These are phyloP conservation scores for Drosophila lini DNA, from an alignment of 1,140 invertebrate genomes.

Conservation along the genomic window DNA sequence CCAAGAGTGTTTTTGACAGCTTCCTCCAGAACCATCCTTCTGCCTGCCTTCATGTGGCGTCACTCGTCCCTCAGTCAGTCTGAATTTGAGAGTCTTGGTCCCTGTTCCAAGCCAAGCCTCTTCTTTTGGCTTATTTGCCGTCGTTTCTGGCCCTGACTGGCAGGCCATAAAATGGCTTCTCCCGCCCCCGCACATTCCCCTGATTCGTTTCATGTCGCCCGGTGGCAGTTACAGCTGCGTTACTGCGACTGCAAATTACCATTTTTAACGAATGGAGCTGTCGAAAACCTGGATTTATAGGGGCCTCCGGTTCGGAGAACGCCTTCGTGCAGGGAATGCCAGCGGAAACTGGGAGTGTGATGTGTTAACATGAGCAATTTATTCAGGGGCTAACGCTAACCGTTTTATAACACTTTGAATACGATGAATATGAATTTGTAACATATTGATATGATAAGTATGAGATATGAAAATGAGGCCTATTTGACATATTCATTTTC, in stretches of 20 bases:
- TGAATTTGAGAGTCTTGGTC: not conserved
- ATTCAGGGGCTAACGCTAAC: not conserved
- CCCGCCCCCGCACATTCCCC: slow-evolving; percentile 15
- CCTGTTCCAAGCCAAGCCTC: slow-evolving; percentile 5
- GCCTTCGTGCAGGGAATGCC: not conserved
- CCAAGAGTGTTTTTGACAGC: slow-evolving; percentile 24
- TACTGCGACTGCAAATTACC: slow-evolving; percentile 56
- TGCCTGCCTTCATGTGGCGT: not conserved
- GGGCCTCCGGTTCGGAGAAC: slow-evolving; percentile 1
- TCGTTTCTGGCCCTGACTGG: slow-evolving; percentile 26
- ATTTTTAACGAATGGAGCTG: slow-evolving; percentile 67
- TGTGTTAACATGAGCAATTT: slow-evolving; percentile 15
- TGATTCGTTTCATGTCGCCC: slow-evolving; percentile 15
- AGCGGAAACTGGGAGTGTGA: slow-evolving; percentile 3
- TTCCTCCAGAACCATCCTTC: slow-evolving; percentile 7
- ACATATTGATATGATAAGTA: not conserved
- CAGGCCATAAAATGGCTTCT: slow-evolving; percentile 45
- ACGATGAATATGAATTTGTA: slow-evolving; percentile 9
- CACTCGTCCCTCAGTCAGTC: slow-evolving; percentile 6
- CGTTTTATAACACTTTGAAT: not conserved
- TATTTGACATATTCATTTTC: too few species aligned
- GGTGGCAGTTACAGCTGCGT: slow-evolving; percentile 32
- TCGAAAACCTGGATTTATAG: slow-evolving; percentile 47
- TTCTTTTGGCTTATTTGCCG: not conserved
- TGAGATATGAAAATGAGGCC: too few species aligned